Evolutionary conservation across 1,140 invertebrate species (phyloP), one percentile per base, ranked within the genome.

Genomic region (Charaxes varanes): DNA sequence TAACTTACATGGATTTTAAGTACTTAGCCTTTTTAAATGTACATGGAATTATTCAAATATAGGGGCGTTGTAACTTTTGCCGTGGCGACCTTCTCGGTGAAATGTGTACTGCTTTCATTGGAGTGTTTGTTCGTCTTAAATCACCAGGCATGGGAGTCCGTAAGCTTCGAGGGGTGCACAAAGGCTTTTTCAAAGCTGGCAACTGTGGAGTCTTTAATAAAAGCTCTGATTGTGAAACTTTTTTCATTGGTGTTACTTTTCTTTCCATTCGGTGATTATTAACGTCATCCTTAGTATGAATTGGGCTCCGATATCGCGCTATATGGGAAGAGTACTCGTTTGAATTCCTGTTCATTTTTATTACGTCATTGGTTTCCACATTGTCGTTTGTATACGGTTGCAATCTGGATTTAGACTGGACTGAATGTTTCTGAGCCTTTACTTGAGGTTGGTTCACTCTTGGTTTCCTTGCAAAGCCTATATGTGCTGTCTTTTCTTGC

Each of bases 1-100:
- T 10, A 10, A 3, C 15, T 28, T 1, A 28, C 11, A 26, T 4
- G 13, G n/a, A 28, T 2, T 28, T 28, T 34, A 21, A 27, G 31
- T 30, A 41, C 38, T 43, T n/a, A 18, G n/a, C 8, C 16, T 17
- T 26, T 43, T 21, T 15, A 16, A 18, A 38, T 27, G 7, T 34
- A 21, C 4, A 3, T 22, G 36, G n/a, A n/a, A n/a, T n/a, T 4
- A 12, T 32, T 21, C 10, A 46, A 41, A 51, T 44, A 43, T 35
- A 33, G 28, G 52, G 15, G 22, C 66, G 61, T 41, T 60, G 60
- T 32, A 58, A 12, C 33, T 77, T 82, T 35, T 71, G 74, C 16
- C 74, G 55, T 2, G 78, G 77, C 21, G 77, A 81, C 62, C 70
- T 63, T 53, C 67, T 68, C 1, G 77, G 74, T 18, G 78, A 82